phyloP scores from a whole-genome alignment of 53 echinoderm and acorn worm genomes.

The Holothuria scabra region DNA sequence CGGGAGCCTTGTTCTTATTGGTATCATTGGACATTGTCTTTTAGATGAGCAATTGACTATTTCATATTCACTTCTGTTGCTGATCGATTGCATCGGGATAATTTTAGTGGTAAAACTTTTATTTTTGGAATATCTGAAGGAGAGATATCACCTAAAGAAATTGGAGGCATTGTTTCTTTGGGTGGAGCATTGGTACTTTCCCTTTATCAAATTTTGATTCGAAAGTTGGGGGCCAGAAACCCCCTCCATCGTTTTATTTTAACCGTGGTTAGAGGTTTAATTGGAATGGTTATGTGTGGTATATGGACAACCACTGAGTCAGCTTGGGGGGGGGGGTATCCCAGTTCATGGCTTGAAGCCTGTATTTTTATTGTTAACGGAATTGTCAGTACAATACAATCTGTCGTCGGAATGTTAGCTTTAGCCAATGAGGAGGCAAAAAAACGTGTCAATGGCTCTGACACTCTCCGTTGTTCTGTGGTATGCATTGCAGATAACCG shows the following conservation, averaged over 20 bases:
- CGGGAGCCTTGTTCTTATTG: background rate
- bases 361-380: background rate
- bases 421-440: background rate
- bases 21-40: background rate
- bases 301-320: background rate
- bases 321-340: background rate
- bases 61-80: background rate
- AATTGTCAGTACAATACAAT: background rate
- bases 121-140: no score
- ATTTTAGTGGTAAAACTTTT: no score
- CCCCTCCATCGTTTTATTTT: background rate
- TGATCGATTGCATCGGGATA: background rate
- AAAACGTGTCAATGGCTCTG: background rate
- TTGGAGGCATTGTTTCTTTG: background rate
- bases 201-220: background rate
- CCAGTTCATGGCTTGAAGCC: background rate
- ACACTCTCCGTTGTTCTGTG: background rate
- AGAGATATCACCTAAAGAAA: background rate
- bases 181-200: background rate
- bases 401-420: background rate
- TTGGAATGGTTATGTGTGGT: background rate
- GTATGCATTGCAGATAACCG: background rate
- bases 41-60: background rate
- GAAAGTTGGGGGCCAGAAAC: background rate
- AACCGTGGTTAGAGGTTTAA: background rate